A percentile compares a stretch with the other conserved stretches of the same genome.
These are phyloP conservation scores for Ectobius pallidus DNA, from an alignment of 2,888 invertebrate species.

Conservation along the genomic window DNA sequence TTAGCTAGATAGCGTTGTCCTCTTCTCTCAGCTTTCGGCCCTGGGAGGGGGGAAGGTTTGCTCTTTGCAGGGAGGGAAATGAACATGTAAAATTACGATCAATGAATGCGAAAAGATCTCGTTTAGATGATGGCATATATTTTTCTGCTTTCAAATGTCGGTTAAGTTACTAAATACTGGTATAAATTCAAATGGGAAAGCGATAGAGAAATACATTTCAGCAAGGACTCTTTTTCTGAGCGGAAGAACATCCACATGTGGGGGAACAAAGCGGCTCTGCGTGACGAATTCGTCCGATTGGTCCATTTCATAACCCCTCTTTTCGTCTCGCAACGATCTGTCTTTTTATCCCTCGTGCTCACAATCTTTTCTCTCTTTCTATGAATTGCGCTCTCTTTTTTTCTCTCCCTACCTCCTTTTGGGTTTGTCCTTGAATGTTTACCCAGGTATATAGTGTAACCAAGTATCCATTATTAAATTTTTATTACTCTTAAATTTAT, in stretches of 20 bases:
- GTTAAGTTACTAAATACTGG: too few species aligned
- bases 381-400: background rate
- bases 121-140: too few species aligned
- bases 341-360: conserved; percentile 10
- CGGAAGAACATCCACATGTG: conserved; percentile 49
- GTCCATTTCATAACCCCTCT: conserved; percentile 51
- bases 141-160: too few species aligned
- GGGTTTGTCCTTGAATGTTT: conserved; percentile 8
- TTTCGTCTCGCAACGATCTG: background rate
- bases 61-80: conserved; percentile 37
- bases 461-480: too few species aligned
- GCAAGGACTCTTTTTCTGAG: conserved; percentile 55
- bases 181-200: too few species aligned
- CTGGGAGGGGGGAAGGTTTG: conserved; percentile 4
- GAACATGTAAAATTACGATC: too few species aligned
- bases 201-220: too few species aligned
- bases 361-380: conserved; percentile 24
- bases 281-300: conserved; percentile 68
- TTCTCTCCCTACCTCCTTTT: conserved; percentile 5
- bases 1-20: background rate
- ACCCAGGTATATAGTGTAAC: background rate
- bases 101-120: too few species aligned
- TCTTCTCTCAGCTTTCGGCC: background rate
- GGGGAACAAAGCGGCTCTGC: conserved; percentile 41
- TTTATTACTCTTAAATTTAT: too few species aligned